Evolutionary conservation across 2,888 invertebrate species (phyloP).

Genomic region (Drosophila prolongata): DNA sequence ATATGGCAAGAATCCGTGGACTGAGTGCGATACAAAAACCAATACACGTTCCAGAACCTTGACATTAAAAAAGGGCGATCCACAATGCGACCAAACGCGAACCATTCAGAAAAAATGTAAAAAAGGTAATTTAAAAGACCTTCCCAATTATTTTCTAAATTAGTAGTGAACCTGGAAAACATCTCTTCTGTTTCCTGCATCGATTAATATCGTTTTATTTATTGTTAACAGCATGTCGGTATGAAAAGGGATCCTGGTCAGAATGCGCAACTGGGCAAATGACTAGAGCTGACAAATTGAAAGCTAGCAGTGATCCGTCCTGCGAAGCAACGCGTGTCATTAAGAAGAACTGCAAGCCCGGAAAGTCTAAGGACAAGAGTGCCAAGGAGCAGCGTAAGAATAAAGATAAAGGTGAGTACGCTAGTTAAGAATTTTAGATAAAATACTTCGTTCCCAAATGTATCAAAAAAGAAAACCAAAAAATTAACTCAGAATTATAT

Average conservation of each 20-base stretch:
- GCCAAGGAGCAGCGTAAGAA: constrained; percentile 85
- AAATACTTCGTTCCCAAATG: not conserved
- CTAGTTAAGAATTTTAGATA: not conserved
- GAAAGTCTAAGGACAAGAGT: constrained; percentile 86
- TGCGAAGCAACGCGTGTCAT: constrained; percentile 93
- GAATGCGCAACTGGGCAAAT: constrained; percentile 93
- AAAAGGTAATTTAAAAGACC: constrained; percentile 88
- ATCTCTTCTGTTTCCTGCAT: not conserved
- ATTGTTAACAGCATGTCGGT: constrained; percentile 89
- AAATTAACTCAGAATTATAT: not conserved
- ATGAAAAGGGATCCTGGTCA: constrained; percentile 94
- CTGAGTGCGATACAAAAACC: constrained; percentile 93
- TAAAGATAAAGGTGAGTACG: constrained; percentile 86
- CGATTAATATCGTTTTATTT: not conserved
- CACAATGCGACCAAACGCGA: constrained; percentile 92
- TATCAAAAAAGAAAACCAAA: not conserved
- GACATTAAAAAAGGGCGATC: constrained; percentile 93
- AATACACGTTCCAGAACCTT: constrained; percentile 93
- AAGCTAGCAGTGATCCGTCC: constrained; percentile 91
- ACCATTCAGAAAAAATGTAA: constrained; percentile 96
- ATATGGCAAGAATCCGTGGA: constrained; percentile 94
- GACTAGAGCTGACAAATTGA: constrained; percentile 92
- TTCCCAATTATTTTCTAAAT: not conserved
- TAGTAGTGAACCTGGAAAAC: not conserved
- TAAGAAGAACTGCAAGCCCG: constrained; percentile 94